A percentile compares a stretch with the other conserved stretches of the same genome.
Conservation (phyloP, 2,797 vertebrate genomes). For the Micromesistius poutassou region DNA sequence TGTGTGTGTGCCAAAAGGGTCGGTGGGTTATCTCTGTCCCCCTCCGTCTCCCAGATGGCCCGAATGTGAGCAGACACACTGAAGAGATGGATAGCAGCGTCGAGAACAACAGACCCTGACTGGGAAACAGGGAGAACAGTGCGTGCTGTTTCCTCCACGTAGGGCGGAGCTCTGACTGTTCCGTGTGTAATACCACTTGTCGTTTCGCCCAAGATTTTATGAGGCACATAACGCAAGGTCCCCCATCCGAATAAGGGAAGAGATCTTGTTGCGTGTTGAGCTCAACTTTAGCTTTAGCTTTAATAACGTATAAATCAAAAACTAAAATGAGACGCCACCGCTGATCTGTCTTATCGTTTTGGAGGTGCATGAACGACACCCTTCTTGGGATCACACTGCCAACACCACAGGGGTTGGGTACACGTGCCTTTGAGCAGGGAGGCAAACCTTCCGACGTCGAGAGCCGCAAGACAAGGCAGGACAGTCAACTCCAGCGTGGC, state of each 20-base stretch:
- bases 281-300: neutral
- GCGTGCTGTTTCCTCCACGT: neutral
- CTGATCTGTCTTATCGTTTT: neutral
- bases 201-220: neutral
- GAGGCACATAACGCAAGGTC: neutral
- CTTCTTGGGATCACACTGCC: neutral
- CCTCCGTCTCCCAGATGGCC: conserved; percentile 1
- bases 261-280: neutral
- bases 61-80: neutral
- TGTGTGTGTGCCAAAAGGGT: neutral
- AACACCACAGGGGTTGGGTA: neutral
- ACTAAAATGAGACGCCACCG: neutral
- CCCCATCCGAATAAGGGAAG: neutral
- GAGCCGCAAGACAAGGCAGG: neutral
- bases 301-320: neutral
- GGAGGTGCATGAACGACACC: neutral
- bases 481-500: neutral
- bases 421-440: neutral
- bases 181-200: neutral
- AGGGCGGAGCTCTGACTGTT: neutral
- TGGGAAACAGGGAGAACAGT: neutral
- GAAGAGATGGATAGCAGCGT: neutral
- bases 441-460: neutral
- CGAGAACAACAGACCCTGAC: neutral
- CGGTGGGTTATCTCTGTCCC: conserved; percentile 3